phyloP scores from a whole-genome alignment of 2,888 invertebrate genomes.

The Drosophila melanosoma region DNA sequence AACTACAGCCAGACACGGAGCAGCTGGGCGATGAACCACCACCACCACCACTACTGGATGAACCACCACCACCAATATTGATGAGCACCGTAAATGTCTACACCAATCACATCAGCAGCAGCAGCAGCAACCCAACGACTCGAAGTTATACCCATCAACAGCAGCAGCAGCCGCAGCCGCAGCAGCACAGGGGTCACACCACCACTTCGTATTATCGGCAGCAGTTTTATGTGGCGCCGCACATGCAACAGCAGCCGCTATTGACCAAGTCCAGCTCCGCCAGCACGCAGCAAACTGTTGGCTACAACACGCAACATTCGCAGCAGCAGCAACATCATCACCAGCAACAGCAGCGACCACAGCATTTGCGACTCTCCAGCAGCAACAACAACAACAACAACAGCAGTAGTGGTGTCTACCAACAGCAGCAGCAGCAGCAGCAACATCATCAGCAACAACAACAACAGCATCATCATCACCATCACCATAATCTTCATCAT shows the following conservation, averaged over 20 bases:
- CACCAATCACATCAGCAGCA: slow-evolving; percentile 8
- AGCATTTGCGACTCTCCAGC: slow-evolving; percentile 52
- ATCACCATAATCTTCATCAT: slow-evolving; percentile 70
- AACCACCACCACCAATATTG: slow-evolving; percentile 29
- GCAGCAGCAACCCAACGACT: slow-evolving; percentile 23
- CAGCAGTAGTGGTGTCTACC: slow-evolving; percentile 34
- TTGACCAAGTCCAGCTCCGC: slow-evolving; percentile 54
- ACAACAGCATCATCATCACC: slow-evolving; percentile 49
- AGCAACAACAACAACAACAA: slow-evolving; percentile 41
- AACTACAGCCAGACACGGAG: slow-evolving; percentile 65
- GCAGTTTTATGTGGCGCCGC: slow-evolving; percentile 83
- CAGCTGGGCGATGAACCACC: slow-evolving; percentile 30
- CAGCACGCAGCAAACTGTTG: slow-evolving; percentile 45
- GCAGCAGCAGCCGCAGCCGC: slow-evolving; percentile 32
- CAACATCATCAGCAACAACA: slow-evolving; percentile 34
- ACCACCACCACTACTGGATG: slow-evolving; percentile 34
- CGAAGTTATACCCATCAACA: slow-evolving; percentile 21
- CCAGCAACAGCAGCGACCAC: slow-evolving; percentile 62
- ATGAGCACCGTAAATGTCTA: slow-evolving; percentile 37
- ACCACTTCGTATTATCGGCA: slow-evolving; percentile 75
- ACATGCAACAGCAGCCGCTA: slow-evolving; percentile 78
- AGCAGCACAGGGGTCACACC: slow-evolving; percentile 50
- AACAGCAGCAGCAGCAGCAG: slow-evolving; percentile 38
- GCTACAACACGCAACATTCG: slow-evolving; percentile 52
- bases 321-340: slow-evolving; percentile 54